Evolutionary conservation across 2,888 invertebrate species (phyloP), one percentile per base, ranked within the genome.

Genomic region (Tenthredo amoena): DNA sequence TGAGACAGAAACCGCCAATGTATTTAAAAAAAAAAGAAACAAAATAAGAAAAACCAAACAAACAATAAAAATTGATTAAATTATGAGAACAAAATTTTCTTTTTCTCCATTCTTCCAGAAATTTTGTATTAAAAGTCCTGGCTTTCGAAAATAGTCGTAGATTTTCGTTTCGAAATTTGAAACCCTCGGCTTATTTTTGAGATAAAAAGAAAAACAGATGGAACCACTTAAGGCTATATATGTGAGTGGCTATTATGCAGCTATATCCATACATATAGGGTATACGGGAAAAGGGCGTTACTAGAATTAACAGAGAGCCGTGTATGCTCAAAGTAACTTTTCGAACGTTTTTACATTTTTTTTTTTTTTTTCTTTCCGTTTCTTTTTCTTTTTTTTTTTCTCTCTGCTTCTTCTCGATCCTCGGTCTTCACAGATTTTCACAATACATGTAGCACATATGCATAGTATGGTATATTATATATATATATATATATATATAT

Each of bases 161-260:
- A 3, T 12, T 12, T n/a, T 37, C 37, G 37, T 37, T 9, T 71
- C 34, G 37, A 55, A 55, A 31, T 15, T 71, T 37, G 18, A 37
- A 71, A 10, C 71, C 71, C 71, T 71, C 37, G 9, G n/a, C 10
- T 26, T 5, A 37, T 18, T 71, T 34, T 71, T n/a, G 37, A 47
- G 76, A 76, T 76, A 76, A 47, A 76, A 76, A 43, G 47, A 26
- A 76, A 76, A 76, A 43, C 76, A 76, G 76, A 76, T 76, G 76
- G 40, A 76, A 47, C 43, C 76, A 76, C 76, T 76, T 76, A 72
- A 12, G 76, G 9, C 37, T 76, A 9, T 9, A n/a, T 10, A 37
- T 9, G n/a, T 31, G 34, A 72, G 71, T 72, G 34, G 71, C 71
- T 34, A 34, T 68, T 58, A 5, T 9, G n/a, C 58, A 58, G 26